phyloP scores from a whole-genome alignment of 2,113 vertebrate species.

The Motacilla tschutschensis region DNA sequence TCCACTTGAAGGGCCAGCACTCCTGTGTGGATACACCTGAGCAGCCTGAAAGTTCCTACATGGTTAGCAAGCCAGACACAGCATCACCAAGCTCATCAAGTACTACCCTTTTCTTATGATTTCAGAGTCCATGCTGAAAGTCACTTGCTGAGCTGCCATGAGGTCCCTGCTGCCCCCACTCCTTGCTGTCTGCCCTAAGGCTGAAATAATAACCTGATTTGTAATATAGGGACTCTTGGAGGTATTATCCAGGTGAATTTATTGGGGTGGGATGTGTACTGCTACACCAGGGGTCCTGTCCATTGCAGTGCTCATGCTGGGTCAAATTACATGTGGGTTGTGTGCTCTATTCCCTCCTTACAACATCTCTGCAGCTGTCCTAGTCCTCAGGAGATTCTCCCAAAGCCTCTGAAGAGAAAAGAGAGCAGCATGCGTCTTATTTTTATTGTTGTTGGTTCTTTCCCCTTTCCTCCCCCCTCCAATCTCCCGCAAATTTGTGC shows the following conservation, averaged over 20 bases:
- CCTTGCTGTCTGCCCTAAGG: background rate
- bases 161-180: background rate
- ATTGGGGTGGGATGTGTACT: background rate
- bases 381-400: background rate
- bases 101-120: background rate
- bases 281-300: background rate
- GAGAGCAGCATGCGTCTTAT: background rate
- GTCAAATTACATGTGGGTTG: background rate
- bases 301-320: background rate
- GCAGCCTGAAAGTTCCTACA: background rate
- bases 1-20: background rate
- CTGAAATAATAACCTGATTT: background rate
- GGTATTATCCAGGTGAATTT: background rate
- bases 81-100: rapidly evolving
- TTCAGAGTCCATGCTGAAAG: background rate
- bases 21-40: background rate
- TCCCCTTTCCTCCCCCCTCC: background rate
- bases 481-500: background rate
- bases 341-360: background rate
- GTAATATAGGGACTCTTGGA: background rate
- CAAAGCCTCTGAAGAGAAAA: background rate
- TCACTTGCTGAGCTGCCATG: background rate
- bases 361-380: background rate
- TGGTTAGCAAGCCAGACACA: rapidly evolving
- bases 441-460: slow-evolving; percentile 1